Conservation (phyloP, 2,113 vertebrate genomes). For the Atherinomorus stipes region DNA sequence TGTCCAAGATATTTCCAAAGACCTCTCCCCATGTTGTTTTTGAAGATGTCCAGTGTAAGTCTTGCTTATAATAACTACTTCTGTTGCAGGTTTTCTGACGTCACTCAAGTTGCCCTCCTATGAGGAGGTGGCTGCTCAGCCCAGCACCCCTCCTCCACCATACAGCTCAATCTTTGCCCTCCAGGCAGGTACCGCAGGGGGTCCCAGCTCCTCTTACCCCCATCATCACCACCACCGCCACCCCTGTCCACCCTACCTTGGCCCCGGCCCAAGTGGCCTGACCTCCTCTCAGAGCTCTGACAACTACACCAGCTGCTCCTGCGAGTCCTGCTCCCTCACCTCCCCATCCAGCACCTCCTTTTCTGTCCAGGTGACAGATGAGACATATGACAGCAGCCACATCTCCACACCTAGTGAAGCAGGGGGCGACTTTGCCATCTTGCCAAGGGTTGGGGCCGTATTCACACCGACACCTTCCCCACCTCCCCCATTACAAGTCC, state of each 20-base stretch:
- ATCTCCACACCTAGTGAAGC: constrained; percentile 79
- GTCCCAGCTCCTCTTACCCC: constrained; percentile 60
- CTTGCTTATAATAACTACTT: neutral
- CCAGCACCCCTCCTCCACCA: constrained; percentile 92
- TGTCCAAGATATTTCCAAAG: too few species aligned
- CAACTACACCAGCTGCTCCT: constrained; percentile 90
- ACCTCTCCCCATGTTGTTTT: too few species aligned
- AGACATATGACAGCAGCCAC: constrained; percentile 85
- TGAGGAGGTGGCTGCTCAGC: constrained; percentile 92
- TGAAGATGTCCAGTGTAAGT: too few species aligned
- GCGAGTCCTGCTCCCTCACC: constrained; percentile 88
- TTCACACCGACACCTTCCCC: constrained; percentile 20
- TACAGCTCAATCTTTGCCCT: constrained; percentile 87
- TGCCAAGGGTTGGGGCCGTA: constrained; percentile 19
- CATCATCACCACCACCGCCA: constrained; percentile 67
- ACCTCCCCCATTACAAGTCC: constrained; percentile 25
- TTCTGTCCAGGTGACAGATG: constrained; percentile 85
- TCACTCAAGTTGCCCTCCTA: constrained; percentile 95
- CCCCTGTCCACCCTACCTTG: constrained; percentile 69
- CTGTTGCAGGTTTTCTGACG: constrained; percentile 88
- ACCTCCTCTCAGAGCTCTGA: constrained; percentile 87
- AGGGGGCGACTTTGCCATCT: constrained; percentile 38
- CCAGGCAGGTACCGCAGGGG: constrained; percentile 72
- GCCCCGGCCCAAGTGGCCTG: constrained; percentile 75
- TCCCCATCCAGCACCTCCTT: constrained; percentile 89